Conservation (phyloP, 2,113 vertebrate species). For the Platycercus adscitus region DNA sequence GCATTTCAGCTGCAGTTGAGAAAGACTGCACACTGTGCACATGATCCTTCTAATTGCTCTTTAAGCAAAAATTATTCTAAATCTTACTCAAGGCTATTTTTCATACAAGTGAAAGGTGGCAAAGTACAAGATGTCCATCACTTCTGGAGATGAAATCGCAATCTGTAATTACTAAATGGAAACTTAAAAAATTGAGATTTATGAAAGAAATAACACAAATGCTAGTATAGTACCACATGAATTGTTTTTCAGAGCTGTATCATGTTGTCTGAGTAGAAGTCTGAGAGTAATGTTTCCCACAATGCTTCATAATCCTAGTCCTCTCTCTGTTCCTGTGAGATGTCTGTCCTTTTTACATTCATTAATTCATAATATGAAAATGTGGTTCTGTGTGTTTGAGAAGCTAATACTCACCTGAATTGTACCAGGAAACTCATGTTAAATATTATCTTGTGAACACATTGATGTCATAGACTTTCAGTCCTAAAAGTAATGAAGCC, state of each 20-base stretch:
- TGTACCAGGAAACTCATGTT: neutral
- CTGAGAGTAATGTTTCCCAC: neutral
- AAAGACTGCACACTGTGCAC: neutral
- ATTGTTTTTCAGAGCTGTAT: neutral
- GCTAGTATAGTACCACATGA: neutral
- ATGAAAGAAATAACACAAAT: neutral
- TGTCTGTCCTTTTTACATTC: neutral
- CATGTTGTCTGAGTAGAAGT: neutral
- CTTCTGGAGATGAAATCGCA: neutral
- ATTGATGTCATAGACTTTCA: neutral
- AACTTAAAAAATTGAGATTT: neutral
- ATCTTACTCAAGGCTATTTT: neutral
- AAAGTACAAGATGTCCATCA: neutral
- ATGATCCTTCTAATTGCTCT: neutral
- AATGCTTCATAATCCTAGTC: accelerated
- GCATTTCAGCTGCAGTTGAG: neutral
- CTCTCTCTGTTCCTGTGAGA: neutral
- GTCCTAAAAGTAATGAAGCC: neutral
- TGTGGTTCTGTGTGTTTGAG: neutral
- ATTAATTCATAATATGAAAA: neutral
- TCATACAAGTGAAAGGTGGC: neutral
- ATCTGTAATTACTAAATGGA: neutral
- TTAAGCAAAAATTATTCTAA: neutral
- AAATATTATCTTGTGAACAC: neutral
- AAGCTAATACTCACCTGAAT: neutral